Conservation (phyloP, 2,888 invertebrate genomes). For the Cephus sareptanus region DNA sequence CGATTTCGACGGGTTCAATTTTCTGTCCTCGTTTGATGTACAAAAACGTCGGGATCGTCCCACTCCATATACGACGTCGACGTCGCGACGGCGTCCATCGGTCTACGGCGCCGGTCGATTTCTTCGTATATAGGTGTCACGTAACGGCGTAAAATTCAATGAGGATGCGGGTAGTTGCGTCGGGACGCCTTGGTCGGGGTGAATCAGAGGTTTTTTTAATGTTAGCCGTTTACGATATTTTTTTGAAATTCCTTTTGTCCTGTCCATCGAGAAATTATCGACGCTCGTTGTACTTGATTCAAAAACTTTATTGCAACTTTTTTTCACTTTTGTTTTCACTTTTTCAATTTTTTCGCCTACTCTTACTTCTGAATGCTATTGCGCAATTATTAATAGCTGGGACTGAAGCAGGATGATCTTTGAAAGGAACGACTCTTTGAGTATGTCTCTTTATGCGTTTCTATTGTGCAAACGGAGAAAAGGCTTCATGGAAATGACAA, state of each 20-base stretch:
- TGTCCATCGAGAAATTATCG: background rate
- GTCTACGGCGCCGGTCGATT: background rate
- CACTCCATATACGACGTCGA: background rate
- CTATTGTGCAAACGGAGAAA: background rate
- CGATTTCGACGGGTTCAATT: background rate
- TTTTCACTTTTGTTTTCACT: background rate
- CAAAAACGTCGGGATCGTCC: background rate
- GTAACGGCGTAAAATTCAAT: background rate
- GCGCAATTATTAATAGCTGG: background rate
- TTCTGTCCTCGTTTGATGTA: background rate
- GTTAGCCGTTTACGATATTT: background rate
- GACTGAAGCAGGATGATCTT: background rate
- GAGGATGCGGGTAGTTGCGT: background rate
- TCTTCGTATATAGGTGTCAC: background rate
- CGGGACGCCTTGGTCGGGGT: background rate
- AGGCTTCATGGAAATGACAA: background rate
- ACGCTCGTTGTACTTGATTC: background rate
- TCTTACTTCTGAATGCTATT: background rate
- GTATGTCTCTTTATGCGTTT: background rate
- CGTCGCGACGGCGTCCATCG: background rate
- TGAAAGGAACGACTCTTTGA: background rate
- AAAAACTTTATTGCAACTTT: background rate
- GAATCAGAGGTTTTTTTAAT: background rate
- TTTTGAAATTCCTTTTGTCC: background rate
- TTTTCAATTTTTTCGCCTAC: no score